Conservation (phyloP, 2,113 vertebrate species). For the Pycnonotus jocosus region DNA sequence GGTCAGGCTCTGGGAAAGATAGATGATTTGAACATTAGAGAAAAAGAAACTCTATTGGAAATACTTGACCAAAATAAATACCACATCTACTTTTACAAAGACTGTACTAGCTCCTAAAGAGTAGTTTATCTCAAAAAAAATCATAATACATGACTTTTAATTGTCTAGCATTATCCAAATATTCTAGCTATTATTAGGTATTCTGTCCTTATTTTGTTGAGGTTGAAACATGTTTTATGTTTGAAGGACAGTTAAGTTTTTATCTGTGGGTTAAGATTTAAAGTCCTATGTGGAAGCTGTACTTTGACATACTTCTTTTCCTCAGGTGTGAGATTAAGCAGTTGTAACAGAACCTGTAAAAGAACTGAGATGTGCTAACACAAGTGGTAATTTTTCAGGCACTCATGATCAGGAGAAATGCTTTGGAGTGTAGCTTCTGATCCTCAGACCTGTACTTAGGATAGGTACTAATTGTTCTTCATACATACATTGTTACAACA, state of each 20-base stretch:
- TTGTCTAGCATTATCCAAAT: background rate
- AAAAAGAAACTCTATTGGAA: background rate
- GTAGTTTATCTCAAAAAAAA: background rate
- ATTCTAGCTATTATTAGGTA: background rate
- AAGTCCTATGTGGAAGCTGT: background rate
- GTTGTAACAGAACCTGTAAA: background rate
- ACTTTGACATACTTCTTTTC: background rate
- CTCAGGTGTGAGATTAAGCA: background rate
- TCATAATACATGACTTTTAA: background rate
- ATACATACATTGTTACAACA: background rate
- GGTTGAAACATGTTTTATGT: background rate
- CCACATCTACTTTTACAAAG: background rate
- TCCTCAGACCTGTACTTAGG: background rate
- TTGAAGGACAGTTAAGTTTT: background rate
- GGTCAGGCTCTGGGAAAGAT: background rate
- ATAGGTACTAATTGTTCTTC: background rate
- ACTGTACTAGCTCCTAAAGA: background rate
- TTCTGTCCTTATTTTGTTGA: background rate
- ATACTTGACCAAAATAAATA: background rate
- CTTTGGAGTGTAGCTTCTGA: background rate
- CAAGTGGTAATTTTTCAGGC: background rate
- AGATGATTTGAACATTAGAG: background rate
- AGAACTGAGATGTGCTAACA: background rate
- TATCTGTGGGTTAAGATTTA: background rate
- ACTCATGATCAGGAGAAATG: background rate